Evolutionary conservation across 2,113 vertebrate genomes (phyloP).

Genomic region (Phylloscopus whistleri): DNA sequence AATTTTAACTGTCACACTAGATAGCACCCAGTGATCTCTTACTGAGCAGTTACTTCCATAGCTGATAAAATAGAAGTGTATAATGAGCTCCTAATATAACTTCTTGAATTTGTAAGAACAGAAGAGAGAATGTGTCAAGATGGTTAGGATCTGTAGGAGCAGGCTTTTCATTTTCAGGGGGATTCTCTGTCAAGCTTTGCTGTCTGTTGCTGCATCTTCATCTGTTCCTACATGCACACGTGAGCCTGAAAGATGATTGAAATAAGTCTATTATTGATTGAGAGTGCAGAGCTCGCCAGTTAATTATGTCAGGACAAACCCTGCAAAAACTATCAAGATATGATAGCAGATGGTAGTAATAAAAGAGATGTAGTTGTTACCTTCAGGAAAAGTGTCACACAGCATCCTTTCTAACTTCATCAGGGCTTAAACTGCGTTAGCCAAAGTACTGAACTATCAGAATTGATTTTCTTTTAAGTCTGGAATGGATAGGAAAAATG

Average conservation of each 20-base stretch:
- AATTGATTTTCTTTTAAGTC: slow-evolving; percentile 20
- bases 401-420: not conserved
- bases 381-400: slow-evolving; percentile 13
- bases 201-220: not conserved
- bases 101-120: not conserved
- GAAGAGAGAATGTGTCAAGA: not conserved
- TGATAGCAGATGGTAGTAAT: not conserved
- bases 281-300: not conserved
- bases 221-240: not conserved
- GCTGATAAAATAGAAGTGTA: not conserved
- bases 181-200: not conserved
- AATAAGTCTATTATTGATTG: not conserved
- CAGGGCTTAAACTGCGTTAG: not conserved
- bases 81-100: not conserved
- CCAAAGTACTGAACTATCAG: slow-evolving; percentile 13
- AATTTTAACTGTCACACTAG: not conserved
- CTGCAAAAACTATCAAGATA: not conserved
- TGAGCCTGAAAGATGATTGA: not conserved
- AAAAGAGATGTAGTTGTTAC: not conserved
- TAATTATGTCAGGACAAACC: not conserved
- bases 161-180: not conserved
- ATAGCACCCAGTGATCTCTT: not conserved
- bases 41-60: not conserved
- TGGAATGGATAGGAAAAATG: not conserved
- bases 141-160: not conserved